Evolutionary conservation across 2,113 vertebrate species (phyloP).

Genomic region (Petroica traversi): DNA sequence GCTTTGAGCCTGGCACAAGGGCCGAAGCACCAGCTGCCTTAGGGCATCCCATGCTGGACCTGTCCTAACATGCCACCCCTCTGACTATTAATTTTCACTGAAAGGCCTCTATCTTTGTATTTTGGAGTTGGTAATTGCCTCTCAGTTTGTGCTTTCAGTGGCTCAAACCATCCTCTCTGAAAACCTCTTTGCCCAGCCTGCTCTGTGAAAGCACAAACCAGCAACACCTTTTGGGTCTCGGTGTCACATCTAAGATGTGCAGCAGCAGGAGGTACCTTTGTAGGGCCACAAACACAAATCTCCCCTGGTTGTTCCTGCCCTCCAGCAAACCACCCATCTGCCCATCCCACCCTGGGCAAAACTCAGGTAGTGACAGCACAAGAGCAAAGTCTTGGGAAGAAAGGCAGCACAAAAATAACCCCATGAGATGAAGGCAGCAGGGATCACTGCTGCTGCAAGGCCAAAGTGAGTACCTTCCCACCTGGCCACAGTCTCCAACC

Average conservation of each 20-base stretch:
- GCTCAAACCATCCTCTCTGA: neutral
- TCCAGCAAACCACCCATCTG: neutral
- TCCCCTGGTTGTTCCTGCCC: neutral
- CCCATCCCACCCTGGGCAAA: fast-evolving
- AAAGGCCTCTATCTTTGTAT: neutral
- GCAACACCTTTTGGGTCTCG: fast-evolving
- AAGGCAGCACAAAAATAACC: neutral
- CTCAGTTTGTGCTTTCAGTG: neutral
- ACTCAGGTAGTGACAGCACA: fast-evolving
- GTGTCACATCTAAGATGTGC: neutral
- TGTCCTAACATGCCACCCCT: neutral
- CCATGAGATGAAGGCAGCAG: fast-evolving
- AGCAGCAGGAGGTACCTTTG: fast-evolving
- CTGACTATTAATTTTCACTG: neutral
- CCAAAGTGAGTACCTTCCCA: neutral
- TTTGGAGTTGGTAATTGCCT: neutral
- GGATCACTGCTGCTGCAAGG: fast-evolving
- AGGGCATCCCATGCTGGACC: too few species aligned
- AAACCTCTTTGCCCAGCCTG: neutral
- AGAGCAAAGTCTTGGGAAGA: neutral
- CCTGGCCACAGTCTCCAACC: neutral
- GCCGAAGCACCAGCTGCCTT: neutral
- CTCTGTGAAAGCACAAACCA: neutral
- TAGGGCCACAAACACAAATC: too few species aligned
- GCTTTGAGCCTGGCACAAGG: neutral